Conservation (phyloP, 2,797 vertebrate species). For the Acanthiza pusilla region DNA sequence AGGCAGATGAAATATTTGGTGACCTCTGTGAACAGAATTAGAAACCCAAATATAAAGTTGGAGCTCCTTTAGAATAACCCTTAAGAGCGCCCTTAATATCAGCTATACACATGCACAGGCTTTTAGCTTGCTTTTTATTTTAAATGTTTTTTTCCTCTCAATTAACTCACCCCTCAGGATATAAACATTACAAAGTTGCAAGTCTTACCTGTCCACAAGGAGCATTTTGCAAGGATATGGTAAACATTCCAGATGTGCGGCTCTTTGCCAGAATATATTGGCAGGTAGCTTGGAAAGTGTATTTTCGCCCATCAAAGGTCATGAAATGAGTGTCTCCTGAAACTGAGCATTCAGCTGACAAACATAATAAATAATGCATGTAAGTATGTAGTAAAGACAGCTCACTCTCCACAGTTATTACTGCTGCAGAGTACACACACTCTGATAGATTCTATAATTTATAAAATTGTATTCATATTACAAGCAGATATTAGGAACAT, state of each 20-base stretch:
- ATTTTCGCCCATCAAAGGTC: constrained; percentile 90
- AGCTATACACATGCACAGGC: accelerated
- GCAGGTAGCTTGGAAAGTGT: constrained; percentile 88
- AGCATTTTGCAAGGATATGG: constrained; percentile 86
- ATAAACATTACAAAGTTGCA: neutral
- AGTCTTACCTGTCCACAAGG: constrained; percentile 88
- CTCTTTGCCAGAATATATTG: constrained; percentile 95
- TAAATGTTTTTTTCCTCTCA: accelerated
- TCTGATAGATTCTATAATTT: neutral
- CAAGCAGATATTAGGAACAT: neutral
- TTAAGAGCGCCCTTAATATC: neutral
- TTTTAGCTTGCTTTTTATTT: neutral
- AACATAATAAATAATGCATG: neutral
- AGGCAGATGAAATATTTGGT: neutral
- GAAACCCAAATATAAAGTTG: neutral
- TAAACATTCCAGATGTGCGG: constrained; percentile 83
- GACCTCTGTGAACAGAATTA: neutral
- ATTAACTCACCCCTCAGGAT: neutral
- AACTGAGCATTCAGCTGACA: constrained; percentile 90
- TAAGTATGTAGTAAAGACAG: neutral
- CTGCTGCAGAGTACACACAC: neutral
- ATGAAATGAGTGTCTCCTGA: constrained; percentile 91
- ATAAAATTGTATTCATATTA: neutral
- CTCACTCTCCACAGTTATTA: neutral
- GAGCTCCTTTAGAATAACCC: neutral